phyloP scores from a whole-genome alignment of 2,888 invertebrate genomes.

The Platycheirus rosarum region DNA sequence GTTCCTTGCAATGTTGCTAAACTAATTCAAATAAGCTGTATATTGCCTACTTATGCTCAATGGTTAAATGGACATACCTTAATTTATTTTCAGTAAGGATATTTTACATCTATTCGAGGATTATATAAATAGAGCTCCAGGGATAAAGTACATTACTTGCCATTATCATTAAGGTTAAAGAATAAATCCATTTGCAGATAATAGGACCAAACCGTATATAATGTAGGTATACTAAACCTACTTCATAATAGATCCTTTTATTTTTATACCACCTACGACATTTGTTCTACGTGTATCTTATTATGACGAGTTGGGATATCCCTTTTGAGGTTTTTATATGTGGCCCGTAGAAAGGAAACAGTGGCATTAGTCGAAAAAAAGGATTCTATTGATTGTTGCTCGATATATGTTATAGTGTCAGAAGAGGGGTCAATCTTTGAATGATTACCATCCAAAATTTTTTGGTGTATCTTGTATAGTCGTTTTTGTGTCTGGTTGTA shows the following conservation, averaged over 20 bases:
- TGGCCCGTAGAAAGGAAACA: constrained; percentile 1
- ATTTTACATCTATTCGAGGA: background rate
- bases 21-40: constrained; percentile 5
- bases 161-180: constrained; percentile 18
- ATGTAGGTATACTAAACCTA: background rate
- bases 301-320: constrained; percentile 9
- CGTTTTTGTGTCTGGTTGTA: no score
- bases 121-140: background rate
- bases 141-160: constrained; percentile 4
- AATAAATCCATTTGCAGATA: constrained; percentile 26
- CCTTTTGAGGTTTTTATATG: background rate
- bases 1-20: background rate
- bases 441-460: constrained; percentile 32
- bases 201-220: constrained; percentile 2
- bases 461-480: background rate
- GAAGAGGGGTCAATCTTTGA: constrained; percentile 19
- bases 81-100: constrained; percentile 2
- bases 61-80: background rate
- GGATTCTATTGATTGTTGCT: constrained; percentile 10
- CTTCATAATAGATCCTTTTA: constrained; percentile 10
- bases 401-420: constrained; percentile 16
- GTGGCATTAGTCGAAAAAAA: background rate
- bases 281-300: constrained; percentile 19
- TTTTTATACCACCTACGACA: constrained; percentile 17
- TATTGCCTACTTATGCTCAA: background rate